Evolutionary conservation across 2,797 vertebrate species (phyloP).

Genomic region (Poecilia gillii): DNA sequence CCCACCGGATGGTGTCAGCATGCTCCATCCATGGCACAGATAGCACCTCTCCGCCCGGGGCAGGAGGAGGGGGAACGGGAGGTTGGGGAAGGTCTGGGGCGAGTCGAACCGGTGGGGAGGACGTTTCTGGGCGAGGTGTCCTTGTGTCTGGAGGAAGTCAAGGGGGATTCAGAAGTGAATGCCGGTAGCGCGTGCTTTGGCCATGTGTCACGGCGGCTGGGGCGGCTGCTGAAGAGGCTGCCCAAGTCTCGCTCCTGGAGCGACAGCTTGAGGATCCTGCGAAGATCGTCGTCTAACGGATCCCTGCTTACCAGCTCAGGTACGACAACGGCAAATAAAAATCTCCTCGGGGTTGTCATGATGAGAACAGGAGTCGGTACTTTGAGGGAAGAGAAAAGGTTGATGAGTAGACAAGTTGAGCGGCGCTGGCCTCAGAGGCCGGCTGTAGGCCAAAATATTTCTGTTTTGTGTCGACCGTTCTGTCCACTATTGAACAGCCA

Average conservation of each 20-base stretch:
- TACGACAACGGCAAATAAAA: constrained; percentile 66
- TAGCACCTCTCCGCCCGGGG: constrained; percentile 64
- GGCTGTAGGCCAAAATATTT: constrained; percentile 58
- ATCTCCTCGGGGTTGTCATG: not conserved
- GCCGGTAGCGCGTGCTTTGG: constrained; percentile 85
- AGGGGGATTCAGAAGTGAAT: constrained; percentile 74
- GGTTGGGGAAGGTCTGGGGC: constrained; percentile 57
- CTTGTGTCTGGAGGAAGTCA: constrained; percentile 65
- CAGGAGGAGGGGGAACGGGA: constrained; percentile 15
- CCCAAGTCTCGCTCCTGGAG: constrained; percentile 86
- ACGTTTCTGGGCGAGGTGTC: constrained; percentile 62
- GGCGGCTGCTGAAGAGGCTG: constrained; percentile 86
- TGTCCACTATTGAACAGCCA: constrained; percentile 56
- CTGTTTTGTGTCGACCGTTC: constrained; percentile 54
- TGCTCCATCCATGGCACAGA: constrained; percentile 72
- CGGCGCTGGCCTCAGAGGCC: constrained; percentile 35
- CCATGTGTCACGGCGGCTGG: constrained; percentile 84
- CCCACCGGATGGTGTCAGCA: constrained; percentile 72
- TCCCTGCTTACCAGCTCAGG: constrained; percentile 82
- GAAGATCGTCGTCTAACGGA: constrained; percentile 82
- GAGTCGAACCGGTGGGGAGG: constrained; percentile 69
- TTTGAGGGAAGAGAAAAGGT: constrained; percentile 25
- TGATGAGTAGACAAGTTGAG: constrained; percentile 63
- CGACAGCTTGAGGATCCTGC: constrained; percentile 78
- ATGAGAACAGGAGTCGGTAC: not conserved